These are phyloP conservation scores for Heterodera carotae DNA, from an alignment of 1,140 invertebrate species.

Conservation along the genomic window DNA sequence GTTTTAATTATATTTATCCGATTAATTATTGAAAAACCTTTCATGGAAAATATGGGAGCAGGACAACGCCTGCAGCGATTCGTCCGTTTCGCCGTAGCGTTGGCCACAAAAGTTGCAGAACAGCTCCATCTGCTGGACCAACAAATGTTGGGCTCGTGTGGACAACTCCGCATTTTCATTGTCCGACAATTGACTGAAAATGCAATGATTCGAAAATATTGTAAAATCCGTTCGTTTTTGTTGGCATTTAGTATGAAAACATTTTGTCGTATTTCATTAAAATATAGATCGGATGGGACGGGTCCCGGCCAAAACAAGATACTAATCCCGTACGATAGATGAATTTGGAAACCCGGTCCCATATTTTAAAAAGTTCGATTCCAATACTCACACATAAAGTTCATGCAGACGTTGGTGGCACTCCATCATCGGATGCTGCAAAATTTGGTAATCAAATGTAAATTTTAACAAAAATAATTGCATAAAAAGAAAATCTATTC, in stretches of 20 bases:
- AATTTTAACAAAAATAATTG: slow-evolving; percentile 31
- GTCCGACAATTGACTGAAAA: slow-evolving; percentile 35
- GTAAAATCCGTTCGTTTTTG: too few relatives aligned
- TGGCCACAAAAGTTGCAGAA: slow-evolving; percentile 66
- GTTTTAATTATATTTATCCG: too few relatives aligned
- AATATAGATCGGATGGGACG: too few relatives aligned
- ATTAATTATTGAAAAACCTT: too few relatives aligned
- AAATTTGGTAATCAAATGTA: slow-evolving; percentile 13
- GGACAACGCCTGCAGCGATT: slow-evolving; percentile 60
- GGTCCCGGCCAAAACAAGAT: too few relatives aligned
- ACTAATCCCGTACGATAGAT: too few relatives aligned
- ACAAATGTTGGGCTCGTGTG: slow-evolving; percentile 35
- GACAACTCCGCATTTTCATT: slow-evolving; percentile 61
- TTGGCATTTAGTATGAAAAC: too few relatives aligned
- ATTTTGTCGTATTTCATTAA: too few relatives aligned
- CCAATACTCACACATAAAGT: slow-evolving; percentile 50
- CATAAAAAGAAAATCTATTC: too few relatives aligned
- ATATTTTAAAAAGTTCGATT: slow-evolving; percentile 22
- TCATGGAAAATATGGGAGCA: slow-evolving; percentile 66
- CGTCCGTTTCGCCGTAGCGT: slow-evolving; percentile 57
- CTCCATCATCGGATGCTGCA: slow-evolving; percentile 64
- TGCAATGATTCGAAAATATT: not conserved
- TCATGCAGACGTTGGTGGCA: slow-evolving; percentile 62
- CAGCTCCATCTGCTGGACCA: slow-evolving; percentile 65
- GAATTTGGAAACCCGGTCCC: slow-evolving; percentile 32